These are phyloP conservation scores for Anas platyrhynchos DNA, from an alignment of 2,113 vertebrate species.

Conservation along the genomic window DNA sequence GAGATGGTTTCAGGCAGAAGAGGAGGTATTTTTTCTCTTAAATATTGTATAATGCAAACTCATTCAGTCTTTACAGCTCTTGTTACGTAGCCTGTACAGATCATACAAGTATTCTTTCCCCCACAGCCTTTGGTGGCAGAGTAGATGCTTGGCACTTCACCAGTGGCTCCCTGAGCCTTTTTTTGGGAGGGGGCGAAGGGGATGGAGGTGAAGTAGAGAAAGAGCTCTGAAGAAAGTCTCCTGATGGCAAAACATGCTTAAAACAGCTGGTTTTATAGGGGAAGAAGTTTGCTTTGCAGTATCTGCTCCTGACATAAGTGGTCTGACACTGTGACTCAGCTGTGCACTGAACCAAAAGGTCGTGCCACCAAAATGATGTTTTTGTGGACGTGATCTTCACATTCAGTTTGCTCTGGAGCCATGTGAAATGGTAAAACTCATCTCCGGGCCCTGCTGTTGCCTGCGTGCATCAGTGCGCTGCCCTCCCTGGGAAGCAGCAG, in stretches of 20 bases:
- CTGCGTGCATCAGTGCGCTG: fast-evolving
- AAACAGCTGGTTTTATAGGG: background rate
- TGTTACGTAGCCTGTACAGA: background rate
- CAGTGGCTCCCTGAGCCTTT: background rate
- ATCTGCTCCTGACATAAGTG: background rate
- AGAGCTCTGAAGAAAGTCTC: background rate
- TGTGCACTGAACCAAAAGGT: background rate
- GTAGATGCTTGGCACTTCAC: background rate
- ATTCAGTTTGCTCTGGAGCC: background rate
- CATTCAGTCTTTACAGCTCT: background rate
- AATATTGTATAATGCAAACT: no score
- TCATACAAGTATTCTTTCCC: background rate
- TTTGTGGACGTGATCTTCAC: background rate
- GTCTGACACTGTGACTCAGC: background rate
- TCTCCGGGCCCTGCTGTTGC: fast-evolving
- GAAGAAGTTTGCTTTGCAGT: background rate
- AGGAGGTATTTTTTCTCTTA: fast-evolving
- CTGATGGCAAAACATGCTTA: background rate
- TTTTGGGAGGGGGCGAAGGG: background rate
- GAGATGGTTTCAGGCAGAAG: background rate
- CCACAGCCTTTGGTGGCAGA: background rate
- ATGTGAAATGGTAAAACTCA: fast-evolving
- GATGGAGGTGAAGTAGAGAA: background rate
- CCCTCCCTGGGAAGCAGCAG: background rate
- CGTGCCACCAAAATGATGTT: background rate